phyloP scores from a whole-genome alignment of 2,113 vertebrate genomes.

The Charina bottae region DNA sequence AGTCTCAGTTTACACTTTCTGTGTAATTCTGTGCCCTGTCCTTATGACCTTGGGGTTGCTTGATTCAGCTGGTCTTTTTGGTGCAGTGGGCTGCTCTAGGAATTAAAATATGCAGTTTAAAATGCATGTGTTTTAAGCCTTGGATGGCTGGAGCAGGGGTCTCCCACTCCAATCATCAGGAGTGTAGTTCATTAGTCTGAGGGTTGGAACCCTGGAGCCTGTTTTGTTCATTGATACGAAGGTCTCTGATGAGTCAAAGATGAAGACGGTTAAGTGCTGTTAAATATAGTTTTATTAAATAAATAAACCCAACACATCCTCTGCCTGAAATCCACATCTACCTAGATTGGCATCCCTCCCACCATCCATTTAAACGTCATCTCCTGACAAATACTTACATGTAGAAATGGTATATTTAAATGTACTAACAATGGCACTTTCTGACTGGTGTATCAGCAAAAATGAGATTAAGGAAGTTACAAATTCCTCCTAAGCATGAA shows the following conservation, averaged over 20 bases:
- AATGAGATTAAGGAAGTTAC: background rate
- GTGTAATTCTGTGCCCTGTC: background rate
- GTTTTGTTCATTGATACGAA: background rate
- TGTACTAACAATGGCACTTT: background rate
- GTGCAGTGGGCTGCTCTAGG: background rate
- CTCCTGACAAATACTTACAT: background rate
- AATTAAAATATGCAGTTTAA: background rate
- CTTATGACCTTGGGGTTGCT: background rate
- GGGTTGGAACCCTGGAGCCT: background rate
- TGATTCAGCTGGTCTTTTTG: background rate
- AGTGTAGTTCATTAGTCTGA: background rate
- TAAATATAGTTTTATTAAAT: background rate
- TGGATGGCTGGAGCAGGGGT: background rate
- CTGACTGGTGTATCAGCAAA: background rate
- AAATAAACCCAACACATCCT: background rate
- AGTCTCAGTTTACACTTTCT: background rate
- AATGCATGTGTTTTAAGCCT: background rate
- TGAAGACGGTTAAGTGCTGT: background rate
- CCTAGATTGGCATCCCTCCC: background rate
- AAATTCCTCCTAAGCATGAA: background rate
- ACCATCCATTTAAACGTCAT: background rate
- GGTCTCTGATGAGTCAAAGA: background rate
- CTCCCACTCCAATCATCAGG: background rate
- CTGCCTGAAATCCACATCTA: background rate
- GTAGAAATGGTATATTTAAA: background rate